Evolutionary conservation across 2,888 invertebrate species (phyloP).

Genomic region (Mythimna loreyi): DNA sequence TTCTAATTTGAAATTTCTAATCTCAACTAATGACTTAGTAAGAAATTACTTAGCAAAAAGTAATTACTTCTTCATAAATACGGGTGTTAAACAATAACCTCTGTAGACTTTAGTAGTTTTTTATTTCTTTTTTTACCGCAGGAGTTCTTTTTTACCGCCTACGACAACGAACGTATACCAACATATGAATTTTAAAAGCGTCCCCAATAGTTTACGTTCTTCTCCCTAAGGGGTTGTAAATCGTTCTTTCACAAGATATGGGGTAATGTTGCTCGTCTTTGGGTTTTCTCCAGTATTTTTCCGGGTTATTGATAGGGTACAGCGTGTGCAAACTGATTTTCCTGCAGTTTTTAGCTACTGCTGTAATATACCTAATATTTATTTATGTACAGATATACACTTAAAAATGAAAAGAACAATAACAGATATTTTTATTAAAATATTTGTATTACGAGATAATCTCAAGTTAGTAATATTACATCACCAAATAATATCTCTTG

Average conservation of each 20-base stretch:
- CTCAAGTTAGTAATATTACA: too few relatives aligned
- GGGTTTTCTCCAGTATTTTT: conserved; percentile 22
- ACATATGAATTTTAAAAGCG: conserved; percentile 54
- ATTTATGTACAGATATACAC: too few relatives aligned
- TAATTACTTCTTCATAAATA: too few relatives aligned
- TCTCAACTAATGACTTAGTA: too few relatives aligned
- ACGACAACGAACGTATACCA: conserved; percentile 38
- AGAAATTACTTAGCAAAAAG: too few relatives aligned
- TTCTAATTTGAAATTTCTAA: too few relatives aligned
- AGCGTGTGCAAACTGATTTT: background rate
- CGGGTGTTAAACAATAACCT: conserved; percentile 20
- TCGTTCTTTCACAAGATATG: conserved; percentile 41
- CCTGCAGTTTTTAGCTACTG: background rate
- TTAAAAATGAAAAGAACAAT: too few relatives aligned
- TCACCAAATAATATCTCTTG: too few relatives aligned
- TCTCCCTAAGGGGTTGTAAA: conserved; percentile 45
- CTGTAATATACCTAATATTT: too few relatives aligned
- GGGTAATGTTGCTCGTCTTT: conserved; percentile 31
- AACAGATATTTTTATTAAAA: too few relatives aligned
- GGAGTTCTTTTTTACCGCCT: conserved; percentile 5
- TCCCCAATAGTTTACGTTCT: conserved; percentile 53
- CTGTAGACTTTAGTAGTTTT: conserved; percentile 19
- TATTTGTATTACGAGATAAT: too few relatives aligned
- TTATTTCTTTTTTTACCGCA: conserved; percentile 27
- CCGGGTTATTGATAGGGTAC: conserved; percentile 17